Conservation (phyloP, 2,888 invertebrate genomes). For the Yponomeuta plumbellus region DNA sequence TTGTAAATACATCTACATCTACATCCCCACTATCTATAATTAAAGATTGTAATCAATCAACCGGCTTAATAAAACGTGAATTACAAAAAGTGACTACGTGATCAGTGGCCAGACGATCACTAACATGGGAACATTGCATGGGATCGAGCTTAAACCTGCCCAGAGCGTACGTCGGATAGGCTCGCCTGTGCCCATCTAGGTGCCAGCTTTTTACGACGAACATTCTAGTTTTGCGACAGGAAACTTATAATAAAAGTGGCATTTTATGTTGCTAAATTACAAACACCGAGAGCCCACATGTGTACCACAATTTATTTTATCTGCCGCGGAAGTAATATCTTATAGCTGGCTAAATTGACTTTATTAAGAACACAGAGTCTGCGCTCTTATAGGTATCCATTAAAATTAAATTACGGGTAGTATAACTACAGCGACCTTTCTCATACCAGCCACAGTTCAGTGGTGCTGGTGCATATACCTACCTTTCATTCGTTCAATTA, state of each 20-base stretch:
- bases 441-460: not conserved
- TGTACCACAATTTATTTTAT: slow-evolving; percentile 1
- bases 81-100: slow-evolving; percentile 31
- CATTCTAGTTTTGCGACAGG: slow-evolving; percentile 2
- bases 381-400: not conserved
- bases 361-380: not conserved
- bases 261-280: slow-evolving; percentile 11
- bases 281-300: not conserved
- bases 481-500: not conserved
- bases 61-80: slow-evolving; percentile 35
- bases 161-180: not conserved
- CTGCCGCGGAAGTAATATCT: not conserved
- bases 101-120: slow-evolving; percentile 25
- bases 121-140: slow-evolving; percentile 21
- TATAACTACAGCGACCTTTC: not conserved
- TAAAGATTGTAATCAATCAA: no score
- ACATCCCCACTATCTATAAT: not conserved
- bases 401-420: not conserved
- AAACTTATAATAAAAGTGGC: slow-evolving; percentile 17
- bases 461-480: not conserved
- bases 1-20: no score
- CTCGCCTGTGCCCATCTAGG: not conserved
- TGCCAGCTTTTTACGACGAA: slow-evolving; percentile 2
- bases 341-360: not conserved
- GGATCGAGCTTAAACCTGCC: slow-evolving; percentile 4